Conservation (phyloP, 1,140 invertebrate species). For the Hyposmocoma kahamanoa region DNA sequence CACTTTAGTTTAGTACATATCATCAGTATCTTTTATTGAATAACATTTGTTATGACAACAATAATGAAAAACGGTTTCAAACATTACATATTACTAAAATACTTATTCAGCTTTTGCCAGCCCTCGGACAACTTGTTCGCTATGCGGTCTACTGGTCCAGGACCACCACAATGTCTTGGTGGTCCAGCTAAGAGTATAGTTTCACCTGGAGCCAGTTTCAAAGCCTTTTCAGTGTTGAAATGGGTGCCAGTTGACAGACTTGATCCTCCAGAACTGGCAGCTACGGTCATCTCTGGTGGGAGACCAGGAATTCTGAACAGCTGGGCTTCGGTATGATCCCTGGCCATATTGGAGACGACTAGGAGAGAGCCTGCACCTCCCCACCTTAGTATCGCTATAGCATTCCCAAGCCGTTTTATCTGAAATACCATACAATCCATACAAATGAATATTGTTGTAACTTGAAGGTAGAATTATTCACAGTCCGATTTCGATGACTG, state of each 20-base stretch:
- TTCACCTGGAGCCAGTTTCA: constrained; percentile 49
- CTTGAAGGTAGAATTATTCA: no score
- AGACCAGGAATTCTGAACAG: constrained; percentile 48
- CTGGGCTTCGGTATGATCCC: constrained; percentile 30
- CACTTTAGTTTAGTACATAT: no score
- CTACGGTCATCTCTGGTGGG: constrained; percentile 49
- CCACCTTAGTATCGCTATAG: constrained; percentile 47
- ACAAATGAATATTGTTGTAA: no score
- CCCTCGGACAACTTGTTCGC: constrained; percentile 58
- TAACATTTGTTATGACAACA: no score
- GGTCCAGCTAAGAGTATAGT: constrained; percentile 41
- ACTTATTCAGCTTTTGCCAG: constrained; percentile 65
- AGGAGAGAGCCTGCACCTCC: constrained; percentile 46
- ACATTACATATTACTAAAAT: constrained; percentile 41
- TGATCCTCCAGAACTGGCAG: constrained; percentile 42
- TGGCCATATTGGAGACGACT: constrained; percentile 39
- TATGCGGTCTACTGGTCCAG: constrained; percentile 64
- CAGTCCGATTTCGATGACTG: no score
- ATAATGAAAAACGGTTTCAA: neutral
- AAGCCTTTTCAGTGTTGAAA: constrained; percentile 32
- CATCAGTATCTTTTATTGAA: no score
- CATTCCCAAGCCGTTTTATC: constrained; percentile 44
- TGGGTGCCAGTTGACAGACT: constrained; percentile 33
- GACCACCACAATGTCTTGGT: constrained; percentile 52
- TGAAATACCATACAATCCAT: no score